Evolutionary conservation across 2,888 invertebrate genomes (phyloP).

Genomic region (Lymantria dispar): DNA sequence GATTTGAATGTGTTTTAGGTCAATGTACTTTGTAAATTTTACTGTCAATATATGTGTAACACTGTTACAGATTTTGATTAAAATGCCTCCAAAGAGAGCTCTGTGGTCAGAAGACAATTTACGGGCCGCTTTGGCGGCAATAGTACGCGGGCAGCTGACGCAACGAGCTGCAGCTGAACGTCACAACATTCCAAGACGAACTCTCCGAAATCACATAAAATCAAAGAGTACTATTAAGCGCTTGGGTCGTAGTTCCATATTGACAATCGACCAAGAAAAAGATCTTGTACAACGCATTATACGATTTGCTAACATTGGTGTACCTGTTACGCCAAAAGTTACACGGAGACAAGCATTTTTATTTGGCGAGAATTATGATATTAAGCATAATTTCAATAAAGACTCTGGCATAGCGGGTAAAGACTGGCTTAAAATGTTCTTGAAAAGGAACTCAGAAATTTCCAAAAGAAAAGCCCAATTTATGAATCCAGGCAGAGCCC

Average conservation of each 20-base stretch:
- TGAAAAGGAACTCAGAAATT: constrained; percentile 14
- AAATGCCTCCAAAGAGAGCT: not conserved
- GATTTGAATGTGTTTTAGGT: not conserved
- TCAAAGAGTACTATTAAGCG: not conserved
- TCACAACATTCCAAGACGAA: not conserved
- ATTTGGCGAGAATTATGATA: constrained; percentile 14
- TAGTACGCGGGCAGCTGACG: not conserved
- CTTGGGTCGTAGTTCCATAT: constrained; percentile 6
- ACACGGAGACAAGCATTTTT: constrained; percentile 2
- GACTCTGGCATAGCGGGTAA: constrained; percentile 8
- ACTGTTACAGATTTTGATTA: not conserved
- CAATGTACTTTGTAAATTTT: not conserved
- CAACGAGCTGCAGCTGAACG: not conserved
- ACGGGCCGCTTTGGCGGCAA: not conserved
- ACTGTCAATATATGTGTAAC: not conserved
- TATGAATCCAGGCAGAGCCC: constrained; percentile 17
- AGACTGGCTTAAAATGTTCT: constrained; percentile 14
- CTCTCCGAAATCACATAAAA: constrained; percentile 1
- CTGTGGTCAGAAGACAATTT: not conserved
- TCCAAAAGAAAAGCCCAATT: constrained; percentile 12
- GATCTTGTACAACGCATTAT: constrained; percentile 10
- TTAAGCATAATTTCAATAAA: constrained; percentile 6
- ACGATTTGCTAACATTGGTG: constrained; percentile 4
- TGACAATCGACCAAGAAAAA: constrained; percentile 10
- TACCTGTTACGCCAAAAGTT: constrained; percentile 6